Evolutionary conservation across 2,888 invertebrate genomes (phyloP), one percentile per base, ranked within the genome.

Genomic region (Drosophila subsilvestris): DNA sequence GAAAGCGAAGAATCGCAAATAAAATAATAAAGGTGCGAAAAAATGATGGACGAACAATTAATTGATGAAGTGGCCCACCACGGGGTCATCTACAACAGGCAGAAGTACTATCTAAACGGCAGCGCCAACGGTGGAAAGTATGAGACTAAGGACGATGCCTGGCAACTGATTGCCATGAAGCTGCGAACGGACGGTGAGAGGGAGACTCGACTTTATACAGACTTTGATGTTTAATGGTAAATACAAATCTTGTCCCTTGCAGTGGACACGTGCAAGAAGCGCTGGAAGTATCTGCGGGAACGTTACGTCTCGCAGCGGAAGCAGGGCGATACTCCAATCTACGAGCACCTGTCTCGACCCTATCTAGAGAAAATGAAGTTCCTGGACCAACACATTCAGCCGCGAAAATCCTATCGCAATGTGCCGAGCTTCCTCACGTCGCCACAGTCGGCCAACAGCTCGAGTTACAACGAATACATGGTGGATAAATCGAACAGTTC

Each of bases 301-400:
- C 90, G 92, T 0, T 92, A 92, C 67, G 92, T 92, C 0, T 92
- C 92, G 3, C 92, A 92, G 66, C 90, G 92, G 2, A 92, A 92
- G 66, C 92, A 92, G 65, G 91, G 92, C 4, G 92, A 92, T 69
- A 91, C 92, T 3, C 92, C 92, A 5, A 91, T 91, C 3, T 92
- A 92, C 71, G 92, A 92, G 61, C 92, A 92, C 69, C 78, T 92
- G 10, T 92, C 92, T 2, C 90, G 92, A 1, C 92, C 92, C 1
- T 92, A 92, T 81, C 78, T 92, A 54, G 92, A 92, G 71, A 92
- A 92, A 81, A 92, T 92, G 92, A 92, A 92, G 79, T 92, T 92
- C 69, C 78, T 92, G 3, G 92, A 92, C 68, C 90, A 91, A 58
- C 92, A 92, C 63, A 92, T 92, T 60, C 92, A 92, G 62, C 92